phyloP scores from a whole-genome alignment of 2,113 vertebrate species.

The Paralichthys olivaceus region DNA sequence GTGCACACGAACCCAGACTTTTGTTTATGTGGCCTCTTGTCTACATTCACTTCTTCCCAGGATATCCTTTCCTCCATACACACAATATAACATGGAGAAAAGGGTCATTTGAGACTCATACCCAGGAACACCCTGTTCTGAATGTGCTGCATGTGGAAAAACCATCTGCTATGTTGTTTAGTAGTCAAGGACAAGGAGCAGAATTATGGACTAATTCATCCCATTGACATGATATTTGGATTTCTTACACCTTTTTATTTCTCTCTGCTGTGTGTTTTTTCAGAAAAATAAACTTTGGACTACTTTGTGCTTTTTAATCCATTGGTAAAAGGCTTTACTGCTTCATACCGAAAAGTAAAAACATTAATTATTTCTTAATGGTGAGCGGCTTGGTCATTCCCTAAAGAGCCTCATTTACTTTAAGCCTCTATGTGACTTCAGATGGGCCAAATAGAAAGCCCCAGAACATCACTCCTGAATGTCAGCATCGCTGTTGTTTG shows the following conservation, averaged over 20 bases:
- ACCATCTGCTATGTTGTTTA: conserved; percentile 52
- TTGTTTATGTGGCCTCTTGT: conserved; percentile 8
- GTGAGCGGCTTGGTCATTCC: not conserved
- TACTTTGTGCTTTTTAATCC: not conserved
- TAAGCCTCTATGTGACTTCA: not conserved
- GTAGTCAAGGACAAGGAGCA: conserved; percentile 22
- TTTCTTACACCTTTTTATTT: conserved; percentile 32
- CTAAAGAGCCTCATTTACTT: not conserved
- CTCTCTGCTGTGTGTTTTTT: conserved; percentile 1
- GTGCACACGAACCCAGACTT: not conserved
- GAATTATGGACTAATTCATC: conserved; percentile 35
- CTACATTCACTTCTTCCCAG: not conserved
- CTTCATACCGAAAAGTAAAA: conserved; percentile 18
- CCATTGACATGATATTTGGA: conserved; percentile 31
- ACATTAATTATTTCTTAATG: conserved; percentile 16
- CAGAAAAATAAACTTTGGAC: not conserved
- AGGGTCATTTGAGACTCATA: conserved; percentile 42
- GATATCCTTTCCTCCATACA: conserved; percentile 6
- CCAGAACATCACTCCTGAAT: conserved; percentile 8
- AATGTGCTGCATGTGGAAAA: conserved; percentile 52
- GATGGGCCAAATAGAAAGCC: conserved; percentile 11
- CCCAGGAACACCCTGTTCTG: conserved; percentile 50
- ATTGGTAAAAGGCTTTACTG: conserved; percentile 6
- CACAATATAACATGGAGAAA: conserved; percentile 20
- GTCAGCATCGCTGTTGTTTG: not conserved